Conservation (phyloP, 2,113 vertebrate species). For the Pluvianellus socialis region DNA sequence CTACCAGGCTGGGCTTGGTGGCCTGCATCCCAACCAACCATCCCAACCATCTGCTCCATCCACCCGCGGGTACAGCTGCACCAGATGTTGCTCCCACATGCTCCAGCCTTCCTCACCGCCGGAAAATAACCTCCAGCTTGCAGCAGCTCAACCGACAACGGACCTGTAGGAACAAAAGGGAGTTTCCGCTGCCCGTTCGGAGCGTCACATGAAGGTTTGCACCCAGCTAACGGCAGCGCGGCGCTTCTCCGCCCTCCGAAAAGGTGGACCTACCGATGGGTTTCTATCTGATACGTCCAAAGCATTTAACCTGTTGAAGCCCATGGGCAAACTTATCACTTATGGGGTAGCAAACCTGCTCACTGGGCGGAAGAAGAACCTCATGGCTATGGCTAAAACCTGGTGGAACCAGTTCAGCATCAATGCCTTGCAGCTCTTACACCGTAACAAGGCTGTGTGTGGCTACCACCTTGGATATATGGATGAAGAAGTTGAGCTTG, state of each 20-base stretch:
- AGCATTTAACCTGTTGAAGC: constrained; percentile 92
- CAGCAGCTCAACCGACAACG: not conserved
- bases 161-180: not conserved
- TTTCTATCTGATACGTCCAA: constrained; percentile 86
- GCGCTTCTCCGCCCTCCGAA: not conserved
- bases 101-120: not conserved
- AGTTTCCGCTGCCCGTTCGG: not conserved
- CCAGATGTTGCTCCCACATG: not conserved
- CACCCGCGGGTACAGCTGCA: not conserved
- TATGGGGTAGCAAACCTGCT: constrained; percentile 91
- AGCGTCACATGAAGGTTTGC: not conserved
- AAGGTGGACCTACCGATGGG: too few species aligned
- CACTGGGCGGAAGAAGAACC: constrained; percentile 91
- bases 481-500: constrained; percentile 83
- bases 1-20: not conserved
- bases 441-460: constrained; percentile 90
- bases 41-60: not conserved
- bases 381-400: constrained; percentile 91
- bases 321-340: too few species aligned
- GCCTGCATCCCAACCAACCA: not conserved
- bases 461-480: constrained; percentile 89
- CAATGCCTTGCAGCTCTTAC: constrained; percentile 89
- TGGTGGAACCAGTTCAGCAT: constrained; percentile 99
- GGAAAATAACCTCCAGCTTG: not conserved
- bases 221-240: rapidly evolving